Evolutionary conservation across 92 coral and sea anemone genomes (phyloP), one percentile per base, ranked within the genome.

Genomic region (Montipora capitata): DNA sequence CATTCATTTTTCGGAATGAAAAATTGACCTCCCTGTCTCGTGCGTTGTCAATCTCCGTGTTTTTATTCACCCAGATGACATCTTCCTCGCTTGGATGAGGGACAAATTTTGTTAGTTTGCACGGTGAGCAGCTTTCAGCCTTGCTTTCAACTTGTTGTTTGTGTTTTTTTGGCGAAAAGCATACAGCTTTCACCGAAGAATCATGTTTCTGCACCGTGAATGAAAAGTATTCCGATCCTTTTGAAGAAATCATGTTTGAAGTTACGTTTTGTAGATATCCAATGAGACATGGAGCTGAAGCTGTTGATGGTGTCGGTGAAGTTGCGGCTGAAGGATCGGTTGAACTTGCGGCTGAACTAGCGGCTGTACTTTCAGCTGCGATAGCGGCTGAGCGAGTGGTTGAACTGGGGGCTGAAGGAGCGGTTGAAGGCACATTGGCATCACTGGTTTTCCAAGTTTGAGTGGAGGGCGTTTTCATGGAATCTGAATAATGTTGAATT

Each of bases 221-320:
- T 67, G 88, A 68, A 63, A 91, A 91, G 56, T 91, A 91, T 59
- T 86, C 82, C 0, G 91, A 91, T 20, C 88, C 91, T 72, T 91
- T 91, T 10, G 66, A 10, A 56, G 74, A 58, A 39, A 18, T 41
- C 65, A 56, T 85, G 35, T 20, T 73, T 35, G 81, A 66, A 81
- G 82, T 88, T 61, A 91, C 89, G 82, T 91, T 87, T 66, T 91
- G 82, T 9, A 91, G 83, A 69, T 87, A 91, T 6, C 94, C 86
- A 70, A 91, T 40, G 67, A 90, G 54, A 54, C 74, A 40, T 57
- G 93, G 93, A 69, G 67, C 5, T 15, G 67, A 62, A 16, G 5
- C 10, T 62, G 67, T 15, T 15, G 27, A 15, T 62, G 67, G 67
- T 62, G 27, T 0, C 7, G 67, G 67, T 62, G 8, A 16, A 3